phyloP scores from a whole-genome alignment of 2,113 vertebrate species.

The Tetrax tetrax region DNA sequence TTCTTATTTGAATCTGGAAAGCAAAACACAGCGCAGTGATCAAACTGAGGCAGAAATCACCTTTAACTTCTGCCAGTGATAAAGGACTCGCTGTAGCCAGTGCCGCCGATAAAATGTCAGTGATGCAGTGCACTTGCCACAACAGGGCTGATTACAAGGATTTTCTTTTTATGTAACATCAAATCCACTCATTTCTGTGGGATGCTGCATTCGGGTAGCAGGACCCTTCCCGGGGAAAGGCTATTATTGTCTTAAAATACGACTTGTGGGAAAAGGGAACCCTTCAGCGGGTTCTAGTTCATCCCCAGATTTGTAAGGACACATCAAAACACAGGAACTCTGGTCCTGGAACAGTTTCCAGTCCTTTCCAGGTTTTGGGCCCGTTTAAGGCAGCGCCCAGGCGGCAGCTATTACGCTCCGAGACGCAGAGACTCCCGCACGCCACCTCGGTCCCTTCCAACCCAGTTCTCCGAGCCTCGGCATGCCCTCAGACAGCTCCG shows the following conservation, averaged over 20 bases:
- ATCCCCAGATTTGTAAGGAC: not conserved
- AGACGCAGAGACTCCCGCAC: not conserved
- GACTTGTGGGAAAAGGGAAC: not conserved
- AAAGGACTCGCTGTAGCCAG: not conserved
- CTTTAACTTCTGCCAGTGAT: not conserved
- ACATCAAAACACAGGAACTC: not conserved
- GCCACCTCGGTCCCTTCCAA: not conserved
- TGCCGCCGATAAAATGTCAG: not conserved
- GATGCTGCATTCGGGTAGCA: not conserved
- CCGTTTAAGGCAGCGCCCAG: rapidly evolving
- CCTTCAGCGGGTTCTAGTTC: not conserved
- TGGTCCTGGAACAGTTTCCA: not conserved
- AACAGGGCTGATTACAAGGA: not conserved
- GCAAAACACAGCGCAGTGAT: not conserved
- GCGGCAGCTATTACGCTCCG: too few species aligned
- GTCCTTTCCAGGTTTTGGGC: not conserved
- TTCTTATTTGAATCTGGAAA: not conserved
- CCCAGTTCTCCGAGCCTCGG: not conserved
- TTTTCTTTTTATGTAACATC: not conserved
- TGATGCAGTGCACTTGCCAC: not conserved
- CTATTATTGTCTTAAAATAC: not conserved
- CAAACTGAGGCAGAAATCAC: not conserved
- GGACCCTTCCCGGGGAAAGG: not conserved
- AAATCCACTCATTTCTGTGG: not conserved
- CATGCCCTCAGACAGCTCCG: not conserved